These are phyloP conservation scores for Escarpia spicata DNA, from an alignment of 2,888 invertebrate genomes.

Conservation along the genomic window DNA sequence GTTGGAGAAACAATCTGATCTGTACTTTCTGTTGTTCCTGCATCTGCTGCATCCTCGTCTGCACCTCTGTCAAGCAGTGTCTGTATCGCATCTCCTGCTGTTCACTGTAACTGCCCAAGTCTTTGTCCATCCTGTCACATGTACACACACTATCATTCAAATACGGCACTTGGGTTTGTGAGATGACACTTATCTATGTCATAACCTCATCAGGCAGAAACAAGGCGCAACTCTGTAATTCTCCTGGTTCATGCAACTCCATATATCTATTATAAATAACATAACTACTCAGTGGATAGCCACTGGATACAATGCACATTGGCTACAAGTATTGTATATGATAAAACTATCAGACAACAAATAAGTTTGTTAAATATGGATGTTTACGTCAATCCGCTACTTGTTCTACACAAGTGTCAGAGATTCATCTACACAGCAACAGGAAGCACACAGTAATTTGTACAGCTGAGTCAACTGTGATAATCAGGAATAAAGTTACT, in stretches of 20 bases:
- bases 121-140: not conserved
- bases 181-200: no score
- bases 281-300: no score
- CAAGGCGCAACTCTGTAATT: not conserved
- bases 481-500: not conserved
- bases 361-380: not conserved
- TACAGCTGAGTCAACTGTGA: not conserved
- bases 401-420: not conserved
- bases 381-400: not conserved
- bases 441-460: not conserved
- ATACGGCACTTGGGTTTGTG: no score
- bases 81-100: not conserved
- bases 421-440: not conserved
- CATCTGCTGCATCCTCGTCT: not conserved
- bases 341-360: not conserved
- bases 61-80: not conserved
- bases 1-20: constrained; percentile 2
- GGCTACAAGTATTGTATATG: not conserved
- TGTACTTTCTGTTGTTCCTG: not conserved
- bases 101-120: not conserved
- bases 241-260: not conserved
- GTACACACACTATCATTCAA: not conserved
- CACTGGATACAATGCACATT: no score
- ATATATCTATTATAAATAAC: not conserved
- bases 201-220: not conserved